Percentiles rank a stretch among this genome's conserved stretches.
Evolutionary conservation across 2,888 invertebrate genomes (phyloP).

Genomic region (Drosophila cognata): DNA sequence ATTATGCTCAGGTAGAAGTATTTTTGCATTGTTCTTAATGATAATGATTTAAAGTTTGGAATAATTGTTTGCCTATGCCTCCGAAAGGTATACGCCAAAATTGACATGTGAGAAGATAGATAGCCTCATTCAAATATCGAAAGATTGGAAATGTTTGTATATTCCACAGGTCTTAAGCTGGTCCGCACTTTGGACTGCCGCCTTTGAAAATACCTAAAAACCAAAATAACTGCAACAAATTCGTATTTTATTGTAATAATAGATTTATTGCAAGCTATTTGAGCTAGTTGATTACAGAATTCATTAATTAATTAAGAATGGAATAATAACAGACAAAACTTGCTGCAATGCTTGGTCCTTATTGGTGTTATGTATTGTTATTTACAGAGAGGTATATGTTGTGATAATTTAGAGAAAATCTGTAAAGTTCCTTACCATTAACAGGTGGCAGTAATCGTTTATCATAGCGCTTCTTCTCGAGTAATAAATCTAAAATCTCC

Average conservation of each 20-base stretch:
- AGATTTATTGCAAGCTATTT: neutral
- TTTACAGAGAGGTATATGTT: neutral
- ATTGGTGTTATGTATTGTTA: constrained; percentile 1
- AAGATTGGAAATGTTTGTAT: neutral
- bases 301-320: neutral
- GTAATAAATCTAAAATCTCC: constrained; percentile 95
- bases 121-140: neutral
- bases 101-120: neutral
- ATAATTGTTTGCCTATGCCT: neutral
- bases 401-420: neutral
- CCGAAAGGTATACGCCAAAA: neutral
- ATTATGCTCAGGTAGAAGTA: neutral
- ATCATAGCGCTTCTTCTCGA: constrained; percentile 95
- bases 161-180: neutral
- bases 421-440: constrained; percentile 88
- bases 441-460: constrained; percentile 96
- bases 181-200: neutral
- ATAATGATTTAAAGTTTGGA: neutral
- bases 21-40: neutral
- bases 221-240: neutral
- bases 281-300: neutral
- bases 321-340: neutral
- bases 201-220: neutral
- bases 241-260: neutral
- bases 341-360: neutral